Base-by-base conservation (phyloP, 1,140 invertebrate species). In the Drosophila insularis region DNA sequence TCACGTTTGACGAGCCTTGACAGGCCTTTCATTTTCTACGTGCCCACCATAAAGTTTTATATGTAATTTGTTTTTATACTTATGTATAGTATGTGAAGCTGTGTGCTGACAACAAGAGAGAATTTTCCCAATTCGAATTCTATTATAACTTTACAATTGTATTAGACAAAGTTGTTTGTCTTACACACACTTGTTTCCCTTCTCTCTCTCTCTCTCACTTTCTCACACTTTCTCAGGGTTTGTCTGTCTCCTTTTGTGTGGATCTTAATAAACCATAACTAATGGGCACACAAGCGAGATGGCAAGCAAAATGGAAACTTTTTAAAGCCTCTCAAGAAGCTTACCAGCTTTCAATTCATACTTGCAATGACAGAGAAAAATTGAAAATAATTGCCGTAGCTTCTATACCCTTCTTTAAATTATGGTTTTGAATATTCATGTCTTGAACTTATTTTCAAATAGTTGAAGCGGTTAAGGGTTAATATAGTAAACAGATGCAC, bases 101-200 rank as follows among this genome's bases (percentile, higher is more conserved):
- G 6, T 58, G 55, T 58, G 31, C 4, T 14, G 7, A 35, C 31
- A 14, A 78, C 63, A 75, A 63, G 66, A 68, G 54, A 74, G 60
- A 85, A 87, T 76, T 87, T 87, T 69, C 53, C 80, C 68, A 87
- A 87, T 89, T 78, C 72, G 70, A 87, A 87, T 89, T 78, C 72
- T 75, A 87, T 87, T 87, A 87, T 76, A 87, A 87, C 72, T 87
- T 87, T 87, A 71, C 79, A 87, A 87, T 87, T 87, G 76, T 77
- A 59, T 87, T 87, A 82, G 67, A 55, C 64, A 21, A 55, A 76
- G 60, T 60, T 61, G 17, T 43, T 60, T 60, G 43, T 50, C 17
- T 50, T 50, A 50, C 43, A 50, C 43, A 50, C 43, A 50, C 43
- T 21, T 21, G 19, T 11, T 19, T 11, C 5, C 6, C 43, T 14